Conservation (phyloP, 2,888 invertebrate genomes). For the Pseudolycoriella hygida region DNA sequence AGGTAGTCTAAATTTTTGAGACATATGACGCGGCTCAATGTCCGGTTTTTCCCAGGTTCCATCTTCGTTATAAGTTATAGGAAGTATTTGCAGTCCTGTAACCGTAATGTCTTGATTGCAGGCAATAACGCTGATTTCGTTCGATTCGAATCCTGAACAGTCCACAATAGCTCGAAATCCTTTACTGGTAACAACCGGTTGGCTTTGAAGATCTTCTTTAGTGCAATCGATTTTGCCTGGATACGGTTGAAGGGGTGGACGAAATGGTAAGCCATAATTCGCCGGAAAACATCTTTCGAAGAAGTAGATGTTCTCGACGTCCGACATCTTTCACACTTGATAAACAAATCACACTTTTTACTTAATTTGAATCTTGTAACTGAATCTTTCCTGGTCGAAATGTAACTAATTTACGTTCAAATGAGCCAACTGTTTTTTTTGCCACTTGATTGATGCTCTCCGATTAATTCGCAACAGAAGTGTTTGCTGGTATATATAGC, state of each 20-base stretch:
- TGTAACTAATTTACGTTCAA: too few species aligned
- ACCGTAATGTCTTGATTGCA: slow-evolving; percentile 1
- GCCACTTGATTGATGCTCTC: too few species aligned
- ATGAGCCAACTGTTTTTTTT: too few species aligned
- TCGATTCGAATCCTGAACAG: background rate
- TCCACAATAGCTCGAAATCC: background rate
- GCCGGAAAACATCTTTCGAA: slow-evolving; percentile 2
- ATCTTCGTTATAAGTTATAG: too few species aligned
- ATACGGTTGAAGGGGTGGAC: background rate
- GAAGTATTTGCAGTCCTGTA: background rate
- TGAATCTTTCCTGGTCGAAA: too few species aligned
- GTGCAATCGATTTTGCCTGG: background rate
- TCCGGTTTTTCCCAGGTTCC: background rate
- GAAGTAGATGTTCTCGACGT: background rate
- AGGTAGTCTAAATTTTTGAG: background rate
- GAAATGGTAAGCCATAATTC: background rate
- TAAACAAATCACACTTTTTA: too few species aligned
- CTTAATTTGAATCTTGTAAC: too few species aligned
- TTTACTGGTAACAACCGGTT: background rate
- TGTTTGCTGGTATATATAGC: too few species aligned
- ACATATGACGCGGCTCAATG: background rate
- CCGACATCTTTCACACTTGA: too few species aligned
- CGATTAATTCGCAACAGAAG: too few species aligned
- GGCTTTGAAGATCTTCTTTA: background rate
- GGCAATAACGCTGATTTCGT: background rate